Percentiles rank a stretch among this genome's conserved stretches.
Evolutionary conservation across 1,140 invertebrate species (phyloP).

Genomic region (Cephus cinctus): DNA sequence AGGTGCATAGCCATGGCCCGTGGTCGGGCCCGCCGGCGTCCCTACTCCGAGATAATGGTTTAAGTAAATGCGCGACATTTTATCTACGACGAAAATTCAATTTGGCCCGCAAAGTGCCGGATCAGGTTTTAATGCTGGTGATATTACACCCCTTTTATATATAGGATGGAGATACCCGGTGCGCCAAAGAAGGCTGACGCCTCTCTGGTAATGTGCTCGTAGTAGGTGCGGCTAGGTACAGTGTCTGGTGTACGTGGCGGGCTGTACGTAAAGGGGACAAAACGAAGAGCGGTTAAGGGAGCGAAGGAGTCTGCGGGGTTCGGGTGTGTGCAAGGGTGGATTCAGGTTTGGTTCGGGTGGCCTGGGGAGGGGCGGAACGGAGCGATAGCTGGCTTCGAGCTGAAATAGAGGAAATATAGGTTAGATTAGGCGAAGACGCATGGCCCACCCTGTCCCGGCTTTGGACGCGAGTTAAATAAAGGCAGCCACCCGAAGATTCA

Average conservation of each 20-base stretch:
- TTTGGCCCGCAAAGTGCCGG: conserved; percentile 35
- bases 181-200: too few species aligned
- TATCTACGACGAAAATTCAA: conserved; percentile 32
- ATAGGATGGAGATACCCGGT: too few species aligned
- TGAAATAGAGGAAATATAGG: conserved; percentile 29
- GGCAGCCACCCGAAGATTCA: background rate
- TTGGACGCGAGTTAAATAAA: background rate
- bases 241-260: too few species aligned
- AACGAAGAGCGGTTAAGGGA: too few species aligned
- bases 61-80: conserved; percentile 34
- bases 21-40: too few species aligned
- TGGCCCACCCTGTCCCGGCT: conserved; percentile 15
- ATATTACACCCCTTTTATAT: too few species aligned
- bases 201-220: too few species aligned
- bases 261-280: too few species aligned
- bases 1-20: background rate
- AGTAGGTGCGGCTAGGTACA: too few species aligned
- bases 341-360: conserved; percentile 5
- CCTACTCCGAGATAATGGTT: conserved; percentile 32
- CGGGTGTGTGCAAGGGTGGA: too few species aligned
- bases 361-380: background rate
- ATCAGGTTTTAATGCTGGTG: conserved; percentile 40
- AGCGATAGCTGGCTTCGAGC: conserved; percentile 13
- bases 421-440: conserved; percentile 34
- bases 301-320: too few species aligned